These are phyloP conservation scores for Shargacucullia verbasci DNA, from an alignment of 2,888 invertebrate genomes.

Conservation along the genomic window DNA sequence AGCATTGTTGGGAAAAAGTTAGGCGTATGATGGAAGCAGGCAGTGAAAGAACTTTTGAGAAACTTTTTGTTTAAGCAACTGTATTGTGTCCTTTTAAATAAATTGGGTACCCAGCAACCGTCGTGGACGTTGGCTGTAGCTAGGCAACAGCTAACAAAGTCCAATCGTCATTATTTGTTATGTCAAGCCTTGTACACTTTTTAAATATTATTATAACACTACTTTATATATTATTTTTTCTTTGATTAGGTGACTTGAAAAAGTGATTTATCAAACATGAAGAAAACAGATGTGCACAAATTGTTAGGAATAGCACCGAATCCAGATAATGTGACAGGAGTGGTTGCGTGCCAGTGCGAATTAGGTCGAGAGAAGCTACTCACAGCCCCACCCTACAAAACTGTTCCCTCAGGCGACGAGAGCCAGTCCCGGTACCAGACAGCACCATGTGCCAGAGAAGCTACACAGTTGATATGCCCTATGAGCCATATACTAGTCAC, in stretches of 20 bases:
- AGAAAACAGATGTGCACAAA: slow-evolving; percentile 61
- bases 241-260: slow-evolving; percentile 10
- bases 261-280: slow-evolving; percentile 30
- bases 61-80: no score
- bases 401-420: slow-evolving; percentile 65
- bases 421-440: slow-evolving; percentile 72
- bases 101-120: slow-evolving; percentile 12
- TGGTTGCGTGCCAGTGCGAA: slow-evolving; percentile 80
- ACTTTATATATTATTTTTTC: slow-evolving; percentile 4
- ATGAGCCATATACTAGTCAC: slow-evolving; percentile 80
- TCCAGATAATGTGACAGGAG: slow-evolving; percentile 67
- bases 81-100: no score
- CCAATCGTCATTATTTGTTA: slow-evolving; percentile 53
- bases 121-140: slow-evolving; percentile 25
- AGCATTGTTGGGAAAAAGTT: no score
- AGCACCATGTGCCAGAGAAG: slow-evolving; percentile 77
- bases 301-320: slow-evolving; percentile 71
- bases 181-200: slow-evolving; percentile 43
- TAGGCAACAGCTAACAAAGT: slow-evolving; percentile 69
- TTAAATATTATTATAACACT: slow-evolving; percentile 28
- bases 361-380: slow-evolving; percentile 83
- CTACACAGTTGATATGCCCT: slow-evolving; percentile 78
- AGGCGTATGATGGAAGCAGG: no score
- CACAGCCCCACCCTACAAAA: slow-evolving; percentile 80
- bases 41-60: no score